Base-by-base conservation (phyloP, 2,888 invertebrate genomes). In the Dinocampus coccinellae region DNA sequence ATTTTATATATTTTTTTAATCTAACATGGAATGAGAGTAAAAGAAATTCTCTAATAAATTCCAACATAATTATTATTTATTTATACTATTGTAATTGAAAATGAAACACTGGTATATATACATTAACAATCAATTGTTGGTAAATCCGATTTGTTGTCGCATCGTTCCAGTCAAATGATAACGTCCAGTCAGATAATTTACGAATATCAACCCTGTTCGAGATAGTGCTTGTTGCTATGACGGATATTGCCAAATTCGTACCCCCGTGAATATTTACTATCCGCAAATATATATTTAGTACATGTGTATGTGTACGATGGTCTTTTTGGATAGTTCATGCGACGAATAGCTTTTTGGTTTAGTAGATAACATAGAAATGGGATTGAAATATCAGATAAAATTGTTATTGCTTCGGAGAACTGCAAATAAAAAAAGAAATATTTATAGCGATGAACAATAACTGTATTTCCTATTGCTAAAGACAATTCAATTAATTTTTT, bases 221-320 rank as follows among this genome's bases (percentile, higher is more conserved):
- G 74, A 62, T 69, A 79, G 9, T 80, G 52, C 22, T 52, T 36
- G 53, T 16, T 34, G 53, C 24, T 34, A 75, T 75, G 77, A 80
- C 80, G 81, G 80, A 82, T 81, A 81, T 82, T 82, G 80, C 78
- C 80, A 81, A 81, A 81, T 82, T 82, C 79, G 77, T 80, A 75
- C 72, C 64, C 71, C 65, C 80, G 76, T 80, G 81, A 80, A 81
- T 81, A 81, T 81, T 79, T 76, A 73, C 73, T 74, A 76, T 58
- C 26, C 76, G 65, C 74, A 77, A 78, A 77, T 79, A 66, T 63
- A 63, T n/a, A 63, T 42, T 16, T 11, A 13, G n/a, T 20, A 42
- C 36, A 39, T 47, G 47, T 20, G 57, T 36, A 63, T 42, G 57
- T 47, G 47, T 26, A 53, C 39, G 52, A 11, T 55, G 24, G 60